Evolutionary conservation across 2,888 invertebrate species (phyloP).

Genomic region (Chesias legatella): DNA sequence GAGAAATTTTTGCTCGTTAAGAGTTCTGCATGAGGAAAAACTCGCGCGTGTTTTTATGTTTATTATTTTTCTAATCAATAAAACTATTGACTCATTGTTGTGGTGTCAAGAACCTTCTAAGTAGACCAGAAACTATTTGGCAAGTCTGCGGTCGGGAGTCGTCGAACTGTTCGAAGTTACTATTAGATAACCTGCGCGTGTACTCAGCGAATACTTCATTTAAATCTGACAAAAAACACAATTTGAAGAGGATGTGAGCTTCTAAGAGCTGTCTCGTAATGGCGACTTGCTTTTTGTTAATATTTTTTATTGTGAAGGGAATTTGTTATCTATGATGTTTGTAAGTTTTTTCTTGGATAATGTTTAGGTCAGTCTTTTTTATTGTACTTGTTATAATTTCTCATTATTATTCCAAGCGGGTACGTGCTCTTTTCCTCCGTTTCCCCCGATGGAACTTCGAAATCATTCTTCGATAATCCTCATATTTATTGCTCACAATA

Average conservation of each 20-base stretch:
- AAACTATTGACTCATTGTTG: constrained; percentile 27
- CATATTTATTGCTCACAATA: constrained; percentile 29
- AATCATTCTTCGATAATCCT: constrained; percentile 26
- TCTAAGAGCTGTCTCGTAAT: constrained; percentile 8
- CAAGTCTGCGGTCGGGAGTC: constrained; percentile 23
- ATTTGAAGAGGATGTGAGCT: constrained; percentile 10
- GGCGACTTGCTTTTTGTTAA: too few relatives aligned
- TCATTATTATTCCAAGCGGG: too few relatives aligned
- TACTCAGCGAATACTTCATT: constrained; percentile 17
- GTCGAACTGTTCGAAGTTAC: constrained; percentile 19
- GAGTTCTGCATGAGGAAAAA: constrained; percentile 28
- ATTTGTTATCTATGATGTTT: too few relatives aligned
- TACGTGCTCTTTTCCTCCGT: constrained; percentile 3
- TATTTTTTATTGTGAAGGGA: too few relatives aligned
- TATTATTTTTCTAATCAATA: constrained; percentile 30
- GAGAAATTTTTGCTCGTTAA: neutral
- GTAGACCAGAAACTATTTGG: constrained; percentile 23
- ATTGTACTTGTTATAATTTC: too few relatives aligned
- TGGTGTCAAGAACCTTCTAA: constrained; percentile 28
- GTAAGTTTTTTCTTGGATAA: too few relatives aligned
- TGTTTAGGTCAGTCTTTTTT: too few relatives aligned
- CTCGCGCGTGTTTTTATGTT: constrained; percentile 26
- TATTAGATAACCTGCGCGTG: constrained; percentile 8
- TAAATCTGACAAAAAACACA: constrained; percentile 16
- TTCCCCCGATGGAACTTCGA: constrained; percentile 6